Evolutionary conservation across 2,113 vertebrate genomes (phyloP), one percentile per base, ranked within the genome.

Genomic region (Promerops cafer): DNA sequence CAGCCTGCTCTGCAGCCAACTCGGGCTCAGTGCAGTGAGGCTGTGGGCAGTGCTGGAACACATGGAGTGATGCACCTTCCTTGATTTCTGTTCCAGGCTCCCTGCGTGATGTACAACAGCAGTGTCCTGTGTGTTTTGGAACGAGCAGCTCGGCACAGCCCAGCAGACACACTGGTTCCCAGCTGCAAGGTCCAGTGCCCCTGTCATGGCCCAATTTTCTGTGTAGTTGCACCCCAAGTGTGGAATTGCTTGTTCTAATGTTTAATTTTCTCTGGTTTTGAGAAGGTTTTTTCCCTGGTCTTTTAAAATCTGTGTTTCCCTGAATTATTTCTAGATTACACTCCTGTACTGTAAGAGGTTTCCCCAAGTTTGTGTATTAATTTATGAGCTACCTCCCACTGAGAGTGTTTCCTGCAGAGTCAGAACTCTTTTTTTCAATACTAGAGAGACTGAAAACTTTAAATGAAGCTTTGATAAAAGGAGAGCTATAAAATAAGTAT

Each of bases 391-490:
- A 20, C 42, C 30, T 89, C 33, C 70, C 44, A 33, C 27, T 72
- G 83, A 87, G 39, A 61, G 27, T 74, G 30, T 82, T 94, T 92
- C 61, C 45, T 91, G 49, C 26, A 54, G 47, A 82, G 79, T 65
- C 60, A 59, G 63, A 89, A 47, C 27, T 72, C 37, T 40, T 83
- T 89, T 72, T 71, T 93, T 90, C 27, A 61, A 35, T 78, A 45
- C 8, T 88, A 47, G 33, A 56, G 54, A 88, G 72, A 31, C 59
- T 35, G 47, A 80, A 95, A 88, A 50, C 27, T 93, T 93, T 82
- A 92, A 86, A 83, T 83, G 49, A 91, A 94, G 28, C 53, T 92
- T 69, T 91, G 45, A 81, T 92, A 45, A 76, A 91, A 96, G 33
- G 45, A 71, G 27, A 93, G 14, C 22, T 56, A 63, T 83, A 88